Evolutionary conservation across 2,797 vertebrate species (phyloP), one percentile per base, ranked within the genome.

Genomic region (Otolemur crassicaudatus): DNA sequence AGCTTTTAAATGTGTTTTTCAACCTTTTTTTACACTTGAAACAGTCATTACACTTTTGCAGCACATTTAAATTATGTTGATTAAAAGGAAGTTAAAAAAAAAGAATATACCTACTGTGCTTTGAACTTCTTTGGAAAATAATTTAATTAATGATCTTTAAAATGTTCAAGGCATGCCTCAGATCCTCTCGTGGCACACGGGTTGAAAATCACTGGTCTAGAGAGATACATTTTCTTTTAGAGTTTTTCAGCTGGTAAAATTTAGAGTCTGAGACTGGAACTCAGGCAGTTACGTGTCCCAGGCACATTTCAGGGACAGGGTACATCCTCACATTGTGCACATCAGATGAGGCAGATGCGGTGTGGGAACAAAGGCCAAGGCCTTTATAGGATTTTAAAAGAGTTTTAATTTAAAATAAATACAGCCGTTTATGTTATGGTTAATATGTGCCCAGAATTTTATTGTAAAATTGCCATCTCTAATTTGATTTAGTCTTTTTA

Each of bases 341-440:
- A 43, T 43, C 40, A 43, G 40, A 5, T 43, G 40, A 43, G 40
- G 80, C 84, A 56, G 49, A 22, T 34, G 31, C 7, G 12, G 3
- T 37, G 2, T 23, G 20, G 76, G 84, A 49, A 46, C 60, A 46
- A 75, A 90, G 61, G 69, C 46, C 34, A 53, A 31, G 4, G 31
- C 34, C 23, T 73, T 12, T 17, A 25, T 13, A 37, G 12, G 46
- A 23, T 73, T 76, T 87, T 46, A 49, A 91, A 86, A 67, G 23
- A 40, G 43, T 81, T 91, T 60, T 89, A 83, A 77, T 81, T 61
- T 69, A 67, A 81, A 86, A 70, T 46, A 95, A 92, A 67, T 40
- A 70, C 0, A 95, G 56, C 27, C 69, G 29, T 49, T 72, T 65
- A 7, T 40, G 43, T 61, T 46, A 34, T 29, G 69, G 49, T 67